Percentiles rank a stretch among this genome's conserved stretches.
Conservation (phyloP, 2,113 vertebrate species). For the Phycodurus eques region DNA sequence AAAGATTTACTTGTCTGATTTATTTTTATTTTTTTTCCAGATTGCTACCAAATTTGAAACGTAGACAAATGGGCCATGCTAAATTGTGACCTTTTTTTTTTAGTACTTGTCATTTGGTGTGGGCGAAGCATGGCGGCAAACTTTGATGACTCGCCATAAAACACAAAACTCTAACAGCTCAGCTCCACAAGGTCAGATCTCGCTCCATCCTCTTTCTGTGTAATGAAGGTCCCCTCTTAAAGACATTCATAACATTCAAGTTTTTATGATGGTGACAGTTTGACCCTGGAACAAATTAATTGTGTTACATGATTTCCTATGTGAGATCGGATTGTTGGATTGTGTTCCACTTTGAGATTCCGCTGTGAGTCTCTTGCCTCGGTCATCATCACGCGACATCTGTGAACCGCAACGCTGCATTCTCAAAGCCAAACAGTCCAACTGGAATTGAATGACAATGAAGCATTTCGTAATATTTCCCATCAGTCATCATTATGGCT, state of each 20-base stretch:
- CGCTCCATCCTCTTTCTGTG: background rate
- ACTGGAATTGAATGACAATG: constrained; percentile 9
- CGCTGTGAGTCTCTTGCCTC: background rate
- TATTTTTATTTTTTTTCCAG: too few relatives aligned
- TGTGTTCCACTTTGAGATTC: background rate
- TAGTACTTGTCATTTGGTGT: too few relatives aligned
- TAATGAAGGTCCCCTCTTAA: background rate
- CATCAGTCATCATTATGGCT: constrained; percentile 18
- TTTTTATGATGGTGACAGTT: background rate
- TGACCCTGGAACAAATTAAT: background rate
- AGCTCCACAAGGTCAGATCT: background rate
- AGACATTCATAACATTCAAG: too few relatives aligned
- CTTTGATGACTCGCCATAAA: too few relatives aligned
- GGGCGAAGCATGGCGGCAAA: too few relatives aligned
- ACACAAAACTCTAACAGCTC: too few relatives aligned
- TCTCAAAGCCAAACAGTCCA: constrained; percentile 8
- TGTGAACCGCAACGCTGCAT: constrained; percentile 2
- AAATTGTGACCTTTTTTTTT: background rate
- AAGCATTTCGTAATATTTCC: constrained; percentile 18
- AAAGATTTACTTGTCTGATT: too few relatives aligned
- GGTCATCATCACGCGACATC: background rate
- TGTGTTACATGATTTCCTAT: background rate
- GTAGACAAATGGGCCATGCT: background rate
- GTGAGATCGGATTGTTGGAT: background rate
- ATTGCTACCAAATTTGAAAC: too few relatives aligned